Percentiles rank a stretch among this genome's conserved stretches.
Evolutionary conservation across 64 coral and sea anemone genomes (phyloP).

Genomic region (Acropora tenuis): DNA sequence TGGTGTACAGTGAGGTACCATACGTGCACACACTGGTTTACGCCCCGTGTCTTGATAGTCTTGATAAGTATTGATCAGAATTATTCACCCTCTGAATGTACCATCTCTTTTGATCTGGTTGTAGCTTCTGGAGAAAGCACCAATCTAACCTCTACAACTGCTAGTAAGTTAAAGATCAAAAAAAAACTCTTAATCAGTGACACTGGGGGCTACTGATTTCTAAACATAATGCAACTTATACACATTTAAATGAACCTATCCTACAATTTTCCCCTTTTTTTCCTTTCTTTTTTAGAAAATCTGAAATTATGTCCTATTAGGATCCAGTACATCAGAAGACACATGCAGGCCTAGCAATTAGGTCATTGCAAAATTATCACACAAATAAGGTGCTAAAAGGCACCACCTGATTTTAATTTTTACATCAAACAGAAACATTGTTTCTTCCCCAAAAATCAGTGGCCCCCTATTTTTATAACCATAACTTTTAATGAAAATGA

Average conservation of each 20-base stretch:
- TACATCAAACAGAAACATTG: no score
- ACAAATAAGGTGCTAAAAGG: no score
- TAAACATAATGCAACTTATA: not conserved
- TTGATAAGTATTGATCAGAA: no score
- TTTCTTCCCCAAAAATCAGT: not conserved
- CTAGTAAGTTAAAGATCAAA: slow-evolving; percentile 17
- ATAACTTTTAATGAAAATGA: not conserved
- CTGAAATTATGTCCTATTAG: no score
- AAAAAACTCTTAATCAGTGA: not conserved
- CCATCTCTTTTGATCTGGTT: slow-evolving; percentile 43
- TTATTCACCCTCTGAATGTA: not conserved
- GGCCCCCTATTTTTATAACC: not conserved
- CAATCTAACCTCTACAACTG: not conserved
- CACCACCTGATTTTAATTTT: no score
- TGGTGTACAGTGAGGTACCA: not conserved
- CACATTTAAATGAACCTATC: not conserved
- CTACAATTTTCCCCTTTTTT: not conserved
- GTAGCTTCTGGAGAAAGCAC: slow-evolving; percentile 24
- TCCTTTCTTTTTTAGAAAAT: not conserved
- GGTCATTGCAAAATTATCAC: no score
- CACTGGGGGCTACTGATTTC: not conserved
- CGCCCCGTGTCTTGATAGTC: no score
- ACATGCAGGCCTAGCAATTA: no score
- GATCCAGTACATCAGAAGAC: no score
- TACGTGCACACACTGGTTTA: no score